Percentiles rank a stretch among this genome's conserved stretches.
phyloP scores from a whole-genome alignment of 2,113 vertebrate genomes.

The Henicopernis longicauda region DNA sequence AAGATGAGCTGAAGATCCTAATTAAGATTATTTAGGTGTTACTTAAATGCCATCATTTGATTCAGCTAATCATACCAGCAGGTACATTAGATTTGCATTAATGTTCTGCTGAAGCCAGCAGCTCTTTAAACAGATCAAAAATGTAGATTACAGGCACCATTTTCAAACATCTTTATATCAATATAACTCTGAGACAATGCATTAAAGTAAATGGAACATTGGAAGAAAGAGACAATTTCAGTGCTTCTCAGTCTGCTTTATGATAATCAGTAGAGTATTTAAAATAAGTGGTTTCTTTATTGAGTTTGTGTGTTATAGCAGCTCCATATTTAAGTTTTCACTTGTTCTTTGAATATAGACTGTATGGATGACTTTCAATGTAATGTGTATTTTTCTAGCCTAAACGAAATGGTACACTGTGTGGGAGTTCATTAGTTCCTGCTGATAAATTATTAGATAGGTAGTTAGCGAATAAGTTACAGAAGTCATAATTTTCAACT shows the following conservation, averaged over 20 bases:
- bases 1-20: constrained; percentile 81
- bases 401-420: background rate
- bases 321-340: background rate
- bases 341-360: background rate
- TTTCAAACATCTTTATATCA: constrained; percentile 67
- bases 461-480: background rate
- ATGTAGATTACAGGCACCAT: constrained; percentile 69
- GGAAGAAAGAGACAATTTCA: constrained; percentile 20
- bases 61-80: constrained; percentile 86
- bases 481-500: background rate
- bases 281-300: constrained; percentile 59
- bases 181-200: constrained; percentile 65
- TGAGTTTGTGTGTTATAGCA: background rate
- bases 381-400: background rate
- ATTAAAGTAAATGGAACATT: constrained; percentile 37
- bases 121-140: constrained; percentile 74
- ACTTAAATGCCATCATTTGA: constrained; percentile 84
- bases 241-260: constrained; percentile 47
- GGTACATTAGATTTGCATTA: constrained; percentile 85
- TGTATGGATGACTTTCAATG: background rate
- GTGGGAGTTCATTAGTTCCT: background rate
- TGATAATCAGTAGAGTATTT: constrained; percentile 64
- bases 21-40: constrained; percentile 87
- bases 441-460: background rate
- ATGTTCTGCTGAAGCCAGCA: constrained; percentile 77